Evolutionary conservation across 2,888 invertebrate genomes (phyloP), one percentile per base, ranked within the genome.

Genomic region (Drosophila kokeensis): DNA sequence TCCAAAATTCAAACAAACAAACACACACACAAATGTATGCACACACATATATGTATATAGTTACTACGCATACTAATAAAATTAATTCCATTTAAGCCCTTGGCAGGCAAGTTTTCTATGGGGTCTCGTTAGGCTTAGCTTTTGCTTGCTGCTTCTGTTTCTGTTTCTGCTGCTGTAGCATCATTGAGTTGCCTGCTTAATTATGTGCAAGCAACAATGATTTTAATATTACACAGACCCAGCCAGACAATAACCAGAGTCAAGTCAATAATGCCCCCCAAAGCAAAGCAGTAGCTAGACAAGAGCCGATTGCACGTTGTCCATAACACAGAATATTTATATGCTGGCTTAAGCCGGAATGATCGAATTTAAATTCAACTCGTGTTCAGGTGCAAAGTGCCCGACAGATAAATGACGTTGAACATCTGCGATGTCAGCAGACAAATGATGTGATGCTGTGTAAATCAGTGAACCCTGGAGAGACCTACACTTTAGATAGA

Each of bases 131-230:
- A 84, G 78, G 60, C 68, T 81, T 81, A 76, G 52, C 62, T 27
- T 40, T 4, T 32, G 32, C 32, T 57, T 15, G 34, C 11, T 54
- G 36, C 18, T 42, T 45, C 21, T 45, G 45, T 21, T 42, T 21
- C 42, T 15, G 45, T 24, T 24, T 24, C 21, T 53, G 53, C 21
- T 21, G 49, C 18, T 29, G 59, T 55, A 42, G 62, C 74, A 57
- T 21, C 78, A 72, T 67, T 68, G 79, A 69, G 53, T 74, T 57
- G 69, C 63, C 63, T 78, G 85, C 80, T 86, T 89, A 90, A 87
- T 87, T 87, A 90, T 89, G 89, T 90, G 90, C 90, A 89, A 89
- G 89, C 87, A 86, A 81, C 87, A 86, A 83, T 81, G 86, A 90
- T 90, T 86, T 88, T 86, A 88, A 90, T 90, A 90, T 85, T 86